A percentile compares a stretch with the other conserved stretches of the same genome.
Evolutionary conservation across 2,797 vertebrate species (phyloP).

Genomic region (Danionella dracula): DNA sequence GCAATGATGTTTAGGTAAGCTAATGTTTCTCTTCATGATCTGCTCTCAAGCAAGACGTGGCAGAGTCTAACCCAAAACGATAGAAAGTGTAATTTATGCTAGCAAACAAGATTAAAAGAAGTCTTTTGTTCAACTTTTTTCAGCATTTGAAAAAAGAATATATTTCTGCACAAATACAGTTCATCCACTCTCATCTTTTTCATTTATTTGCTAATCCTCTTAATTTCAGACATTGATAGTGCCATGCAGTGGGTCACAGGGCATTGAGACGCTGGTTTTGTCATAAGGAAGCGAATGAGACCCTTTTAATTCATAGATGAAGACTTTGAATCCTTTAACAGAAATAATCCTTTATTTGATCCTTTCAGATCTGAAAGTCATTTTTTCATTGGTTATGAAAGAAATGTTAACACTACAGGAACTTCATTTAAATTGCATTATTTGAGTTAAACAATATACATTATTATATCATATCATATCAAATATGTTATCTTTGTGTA

Average conservation of each 20-base stretch:
- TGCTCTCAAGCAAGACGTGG: not conserved
- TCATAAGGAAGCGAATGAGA: slow-evolving; percentile 37
- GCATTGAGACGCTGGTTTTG: slow-evolving; percentile 23
- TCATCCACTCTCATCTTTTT: slow-evolving; percentile 20
- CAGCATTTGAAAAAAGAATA: slow-evolving; percentile 16
- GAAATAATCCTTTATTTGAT: slow-evolving; percentile 24
- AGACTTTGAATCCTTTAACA: slow-evolving; percentile 4
- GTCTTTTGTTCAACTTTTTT: slow-evolving; percentile 7
- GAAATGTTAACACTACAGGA: not conserved
- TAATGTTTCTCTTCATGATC: too few relatives aligned
- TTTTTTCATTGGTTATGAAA: slow-evolving; percentile 25
- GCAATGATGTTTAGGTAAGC: too few relatives aligned
- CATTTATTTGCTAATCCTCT: slow-evolving; percentile 32
- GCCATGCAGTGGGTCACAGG: slow-evolving; percentile 6
- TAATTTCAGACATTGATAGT: slow-evolving; percentile 30
- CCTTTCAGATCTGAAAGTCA: slow-evolving; percentile 22
- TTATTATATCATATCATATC: too few relatives aligned
- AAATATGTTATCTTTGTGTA: not conserved
- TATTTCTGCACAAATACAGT: slow-evolving; percentile 4
- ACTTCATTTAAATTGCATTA: slow-evolving; percentile 16
- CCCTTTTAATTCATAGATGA: slow-evolving; percentile 12
- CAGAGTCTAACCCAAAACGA: too few relatives aligned
- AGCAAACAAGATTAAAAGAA: slow-evolving; percentile 1
- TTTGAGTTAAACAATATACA: too few relatives aligned
- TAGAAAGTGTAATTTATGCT: slow-evolving; percentile 15